Evolutionary conservation across 2,888 invertebrate species (phyloP), one percentile per base, ranked within the genome.

Genomic region (Eilema caniola): DNA sequence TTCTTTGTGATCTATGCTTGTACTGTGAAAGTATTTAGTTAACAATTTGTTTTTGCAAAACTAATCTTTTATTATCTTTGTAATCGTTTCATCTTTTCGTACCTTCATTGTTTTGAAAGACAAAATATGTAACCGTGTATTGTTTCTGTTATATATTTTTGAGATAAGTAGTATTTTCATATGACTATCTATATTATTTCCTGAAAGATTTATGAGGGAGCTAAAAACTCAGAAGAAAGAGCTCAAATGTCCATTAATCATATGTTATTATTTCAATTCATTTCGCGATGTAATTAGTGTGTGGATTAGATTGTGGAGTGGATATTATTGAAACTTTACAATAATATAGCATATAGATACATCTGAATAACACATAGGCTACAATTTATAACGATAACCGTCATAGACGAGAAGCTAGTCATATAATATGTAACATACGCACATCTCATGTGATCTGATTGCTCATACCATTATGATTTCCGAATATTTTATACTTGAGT

Each of bases 41-140:
- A 14, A 23, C 8, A 14, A n/a, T 31, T 23, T 65, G 14, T 65
- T 65, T 37, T 65, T 23, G 65, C 56, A 23, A 47, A 65, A 53
- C 20, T 65, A 56, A 56, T 56, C 56, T 56, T 65, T 56, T 24
- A 31, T 65, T 65, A 65, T 57, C 33, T 56, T 23, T 24, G 16
- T 33, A 33, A 33, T 65, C 56, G 24, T 28, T 33, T 56, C 5
- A 24, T 10, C 7, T 65, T 47, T 11, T 16, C 47, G 25, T n/a
- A 0, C 33, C 20, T 63, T 23, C 31, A 53, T 28, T 63, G 25
- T 63, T 47, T 28, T 23, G 8, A 23, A 33, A 37, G 14, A 37
- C 5, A 31, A 65, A n/a, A 25, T 4, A 11, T 31, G 23, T 10
- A 20, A 16, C 5, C 11, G 25, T 20, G 25, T 25, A 25, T 1